Percentiles rank a stretch among this genome's conserved stretches.
These are phyloP conservation scores for Belonocnema kinseyi DNA, from an alignment of 1,140 invertebrate species.

Conservation along the genomic window DNA sequence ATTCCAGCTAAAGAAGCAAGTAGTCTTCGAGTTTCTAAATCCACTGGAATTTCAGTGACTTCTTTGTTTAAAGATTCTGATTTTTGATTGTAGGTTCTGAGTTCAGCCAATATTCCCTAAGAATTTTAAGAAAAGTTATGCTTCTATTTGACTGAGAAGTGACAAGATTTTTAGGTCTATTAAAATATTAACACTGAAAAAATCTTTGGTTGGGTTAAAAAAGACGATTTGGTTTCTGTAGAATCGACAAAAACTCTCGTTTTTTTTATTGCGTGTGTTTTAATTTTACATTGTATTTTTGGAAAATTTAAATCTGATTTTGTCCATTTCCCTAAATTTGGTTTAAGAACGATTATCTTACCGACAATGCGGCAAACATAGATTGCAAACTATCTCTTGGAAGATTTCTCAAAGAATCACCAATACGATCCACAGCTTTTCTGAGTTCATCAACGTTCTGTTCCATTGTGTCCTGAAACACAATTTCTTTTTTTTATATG, in stretches of 20 bases:
- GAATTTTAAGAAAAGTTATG: constrained; percentile 53
- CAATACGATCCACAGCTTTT: constrained; percentile 79
- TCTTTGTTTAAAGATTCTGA: constrained; percentile 76
- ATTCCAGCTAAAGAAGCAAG: constrained; percentile 73
- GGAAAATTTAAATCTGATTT: background rate
- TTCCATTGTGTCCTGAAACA: constrained; percentile 80
- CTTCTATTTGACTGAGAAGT: too few species aligned
- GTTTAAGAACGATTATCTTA: constrained; percentile 72
- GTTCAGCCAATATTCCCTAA: constrained; percentile 78
- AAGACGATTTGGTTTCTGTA: too few species aligned
- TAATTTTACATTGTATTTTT: background rate
- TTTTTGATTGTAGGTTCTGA: constrained; percentile 78
- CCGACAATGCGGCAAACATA: constrained; percentile 82
- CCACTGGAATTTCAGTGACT: constrained; percentile 73
- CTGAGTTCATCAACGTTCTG: constrained; percentile 81
- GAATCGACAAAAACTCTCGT: too few species aligned
- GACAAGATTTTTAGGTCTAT: too few species aligned
- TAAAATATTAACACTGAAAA: too few species aligned
- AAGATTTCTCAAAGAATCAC: constrained; percentile 80
- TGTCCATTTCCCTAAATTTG: background rate
- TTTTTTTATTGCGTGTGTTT: too few species aligned
- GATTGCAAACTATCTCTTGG: constrained; percentile 82
- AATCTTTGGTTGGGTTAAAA: too few species aligned
- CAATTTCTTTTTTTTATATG: constrained; percentile 35
- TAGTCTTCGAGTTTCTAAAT: constrained; percentile 76